A percentile compares a stretch with the other conserved stretches of the same genome.
phyloP scores from a whole-genome alignment of 1,140 invertebrate genomes.

The Harpegnathos saltator region DNA sequence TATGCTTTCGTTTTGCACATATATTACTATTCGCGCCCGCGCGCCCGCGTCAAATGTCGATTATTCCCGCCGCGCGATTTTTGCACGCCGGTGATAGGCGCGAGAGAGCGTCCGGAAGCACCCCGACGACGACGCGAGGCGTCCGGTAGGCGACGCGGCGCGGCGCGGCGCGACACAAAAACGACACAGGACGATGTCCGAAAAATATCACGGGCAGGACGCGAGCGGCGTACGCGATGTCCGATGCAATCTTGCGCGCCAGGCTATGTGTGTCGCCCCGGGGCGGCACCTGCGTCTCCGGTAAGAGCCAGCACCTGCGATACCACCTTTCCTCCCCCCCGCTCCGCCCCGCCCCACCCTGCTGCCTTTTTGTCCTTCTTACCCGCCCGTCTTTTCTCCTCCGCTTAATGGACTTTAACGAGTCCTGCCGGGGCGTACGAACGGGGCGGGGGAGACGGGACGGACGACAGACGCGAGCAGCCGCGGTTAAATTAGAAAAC shows the following conservation, averaged over 20 bases:
- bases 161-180: conserved; percentile 45
- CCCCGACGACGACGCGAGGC: too few relatives aligned
- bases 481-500: conserved; percentile 75
- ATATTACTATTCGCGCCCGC: conserved; percentile 40
- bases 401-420: conserved; percentile 70
- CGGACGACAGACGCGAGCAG: conserved; percentile 47
- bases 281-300: conserved; percentile 18
- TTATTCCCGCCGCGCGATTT: too few relatives aligned
- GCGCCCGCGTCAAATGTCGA: too few relatives aligned
- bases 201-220: neutral
- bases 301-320: neutral
- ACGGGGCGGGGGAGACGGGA: neutral
- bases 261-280: neutral
- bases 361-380: neutral
- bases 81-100: too few relatives aligned
- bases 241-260: conserved; percentile 56
- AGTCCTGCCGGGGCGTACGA: conserved; percentile 50
- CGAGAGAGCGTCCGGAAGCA: too few relatives aligned
- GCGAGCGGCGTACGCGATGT: conserved; percentile 46
- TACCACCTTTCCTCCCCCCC: too few relatives aligned
- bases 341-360: too few relatives aligned
- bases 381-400: conserved; percentile 44
- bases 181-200: conserved; percentile 30
- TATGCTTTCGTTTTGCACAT: too few relatives aligned
- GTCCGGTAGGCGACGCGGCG: neutral